These are phyloP conservation scores for Cephalopterus ornatus DNA, from an alignment of 2,113 vertebrate genomes.

Conservation along the genomic window DNA sequence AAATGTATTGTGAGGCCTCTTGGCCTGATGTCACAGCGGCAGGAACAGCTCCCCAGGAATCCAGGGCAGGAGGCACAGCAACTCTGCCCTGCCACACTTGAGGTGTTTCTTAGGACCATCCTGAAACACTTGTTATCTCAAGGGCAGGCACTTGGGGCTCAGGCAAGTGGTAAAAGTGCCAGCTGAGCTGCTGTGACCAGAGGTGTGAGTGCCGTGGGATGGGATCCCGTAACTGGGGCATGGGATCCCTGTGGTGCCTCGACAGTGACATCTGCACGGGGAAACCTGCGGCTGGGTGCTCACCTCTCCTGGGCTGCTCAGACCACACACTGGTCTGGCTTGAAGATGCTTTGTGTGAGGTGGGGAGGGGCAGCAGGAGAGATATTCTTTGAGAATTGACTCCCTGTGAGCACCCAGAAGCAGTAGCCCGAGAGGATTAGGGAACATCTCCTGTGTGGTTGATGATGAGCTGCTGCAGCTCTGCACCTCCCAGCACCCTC, in stretches of 20 bases:
- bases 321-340: not conserved
- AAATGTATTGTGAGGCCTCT: not conserved
- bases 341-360: not conserved
- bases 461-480: not conserved
- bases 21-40: not conserved
- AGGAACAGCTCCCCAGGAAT: not conserved
- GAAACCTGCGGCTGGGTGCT: not conserved
- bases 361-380: not conserved
- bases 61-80: not conserved
- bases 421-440: not conserved
- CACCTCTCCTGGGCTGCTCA: too few relatives aligned
- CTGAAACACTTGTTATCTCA: not conserved
- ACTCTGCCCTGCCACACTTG: not conserved
- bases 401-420: not conserved
- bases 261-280: not conserved
- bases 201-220: fast-evolving
- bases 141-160: not conserved
- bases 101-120: not conserved
- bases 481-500: fast-evolving
- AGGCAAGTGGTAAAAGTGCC: not conserved
- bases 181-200: not conserved
- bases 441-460: not conserved
- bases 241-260: fast-evolving
- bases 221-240: fast-evolving
- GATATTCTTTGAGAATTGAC: not conserved